Evolutionary conservation across 2,888 invertebrate genomes (phyloP), one percentile per base, ranked within the genome.

Genomic region (Hirudinaria manillensis): DNA sequence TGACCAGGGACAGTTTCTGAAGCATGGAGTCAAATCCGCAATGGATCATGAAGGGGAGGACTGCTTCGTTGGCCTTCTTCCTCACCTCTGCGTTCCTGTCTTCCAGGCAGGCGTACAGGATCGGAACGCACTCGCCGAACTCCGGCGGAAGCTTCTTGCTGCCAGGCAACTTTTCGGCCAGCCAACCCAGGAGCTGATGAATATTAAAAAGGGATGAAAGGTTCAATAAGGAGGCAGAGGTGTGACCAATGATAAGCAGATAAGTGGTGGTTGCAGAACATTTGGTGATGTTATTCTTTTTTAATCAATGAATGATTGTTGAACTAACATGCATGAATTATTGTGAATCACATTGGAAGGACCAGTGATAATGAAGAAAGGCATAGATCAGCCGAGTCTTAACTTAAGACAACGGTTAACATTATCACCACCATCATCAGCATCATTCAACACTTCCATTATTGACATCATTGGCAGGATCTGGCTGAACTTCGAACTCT

Each of bases 21-120:
- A 88, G 87, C 91, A 93, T 92, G 16, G 88, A 81, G 72, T 92
- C 92, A 77, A 91, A 94, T 0, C 95, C 93, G 10, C 93, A 87
- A 83, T 95, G 95, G 78, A 94, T 90, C 95, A 96, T 96, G 81
- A 94, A 90, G 3, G 94, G 94, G 66, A 94, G 86, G 55, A 95
- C 90, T 65, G 93, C 92, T 83, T 95, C 95, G 75, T 91, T 91
- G 0, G 94, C 91, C 81, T 91, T 92, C 83, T 93, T 94, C 19
- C 96, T 88, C 4, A 97, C 95, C 80, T 95, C 95, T 0, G 90
- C 91, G 83, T 91, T 93, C 75, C 97, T 89, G 86, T 97, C 96
- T 83, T 94, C 95, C 76, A 96, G 86, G 82, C 93, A 92, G 55
- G 89, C 88, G 85, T 90, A 93, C 74, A 97, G 85, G 79, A 89